Base-by-base conservation (phyloP, 2,797 vertebrate genomes). In the Bradypus variegatus region DNA sequence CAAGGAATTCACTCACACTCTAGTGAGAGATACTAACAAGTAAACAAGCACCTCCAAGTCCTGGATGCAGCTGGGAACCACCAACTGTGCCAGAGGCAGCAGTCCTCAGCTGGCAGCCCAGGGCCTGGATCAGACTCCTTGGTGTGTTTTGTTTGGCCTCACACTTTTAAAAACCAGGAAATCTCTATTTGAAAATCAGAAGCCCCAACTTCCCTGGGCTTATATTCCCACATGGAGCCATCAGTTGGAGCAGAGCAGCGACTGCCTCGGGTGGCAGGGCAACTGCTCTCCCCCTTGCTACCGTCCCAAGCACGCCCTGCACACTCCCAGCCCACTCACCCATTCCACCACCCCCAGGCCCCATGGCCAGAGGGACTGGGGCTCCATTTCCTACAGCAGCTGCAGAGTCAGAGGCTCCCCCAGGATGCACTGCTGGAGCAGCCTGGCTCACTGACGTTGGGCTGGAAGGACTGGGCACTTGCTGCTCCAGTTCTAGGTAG, bases 281-380 rank as follows among this genome's bases (percentile, higher is more conserved):
- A 31, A 0, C 0, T 1, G 8, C 2, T 31, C 50, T 18, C 29
- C 25, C 7, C 3, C 8, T 4, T 3, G 18, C 58, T 58, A 9
- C n/a, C 27, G 4, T 16, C 25, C 48, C 73, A 45, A 45, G 4
- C 0, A 11, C 41, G 48, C 77, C 72, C 86, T 50, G 15, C 1
- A 41, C 27, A 21, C 3, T 1, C 31, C 64, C 64, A 67, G 45
- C 4, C 2, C 18, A 6, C 31, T 27, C 14, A 1, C 55, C 64
- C 10, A 2, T 3, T 48, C 50, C 45, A 11, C 50, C 5, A 19
- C 53, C 76, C 60, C 72, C 50, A 6, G 13, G 41, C 29, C 62
- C 69, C 86, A 12, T 0, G 23, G 45, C 48, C 73, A 18, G n/a
- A 89, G 31, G 31, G n/a, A 29, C 27, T 41, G 55, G 86, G 85